Evolutionary conservation across 2,113 vertebrate genomes (phyloP), one percentile per base, ranked within the genome.

Genomic region (Elephantulus edwardii): DNA sequence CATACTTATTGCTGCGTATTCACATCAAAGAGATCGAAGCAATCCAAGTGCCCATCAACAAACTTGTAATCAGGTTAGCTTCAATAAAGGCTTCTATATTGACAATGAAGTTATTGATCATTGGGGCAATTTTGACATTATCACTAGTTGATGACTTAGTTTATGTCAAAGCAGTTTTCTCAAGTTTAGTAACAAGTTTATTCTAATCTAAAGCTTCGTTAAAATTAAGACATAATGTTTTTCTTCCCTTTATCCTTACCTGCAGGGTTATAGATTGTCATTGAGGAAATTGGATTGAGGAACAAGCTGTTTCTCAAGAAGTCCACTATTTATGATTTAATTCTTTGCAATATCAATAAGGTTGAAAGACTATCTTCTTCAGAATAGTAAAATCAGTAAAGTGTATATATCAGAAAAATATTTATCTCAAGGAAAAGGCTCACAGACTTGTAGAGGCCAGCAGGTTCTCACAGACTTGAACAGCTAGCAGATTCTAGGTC

Each of bases 251-350:
- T 46, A 1, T 28, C 5, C 19, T 88, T 75, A 83, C 60, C 64
- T 91, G 17, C 12, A 71, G 5, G 12, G 22, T 8, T 62, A 66
- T 17, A 35, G 24, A 52, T 38, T 80, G 3, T 66, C 60, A 75
- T 1, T 83, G n/a, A 85, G 68, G 44, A 90, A 90, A 93, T 81
- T 87, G 92, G 87, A 89, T 48, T 90, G 38, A 68, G n/a, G 8
- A 85, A 91, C 28, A 90, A 72, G 62, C 16, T 86, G 22, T 56
- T 92, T 91, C 93, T 81, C 42, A 52, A 19, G 92, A 81, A 33
- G 30, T 6, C 40, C 38, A 54, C 42, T 68, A 80, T 30, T 86
- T 56, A 91, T 91, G 17, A 93, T 74, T 72, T 81, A 78, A 77
- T 50, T 87, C 2, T 84, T 72, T 64, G 4, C 40, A 84, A 74